Evolutionary conservation across 2,113 vertebrate genomes (phyloP).

Genomic region (Ochotona curzoniae): DNA sequence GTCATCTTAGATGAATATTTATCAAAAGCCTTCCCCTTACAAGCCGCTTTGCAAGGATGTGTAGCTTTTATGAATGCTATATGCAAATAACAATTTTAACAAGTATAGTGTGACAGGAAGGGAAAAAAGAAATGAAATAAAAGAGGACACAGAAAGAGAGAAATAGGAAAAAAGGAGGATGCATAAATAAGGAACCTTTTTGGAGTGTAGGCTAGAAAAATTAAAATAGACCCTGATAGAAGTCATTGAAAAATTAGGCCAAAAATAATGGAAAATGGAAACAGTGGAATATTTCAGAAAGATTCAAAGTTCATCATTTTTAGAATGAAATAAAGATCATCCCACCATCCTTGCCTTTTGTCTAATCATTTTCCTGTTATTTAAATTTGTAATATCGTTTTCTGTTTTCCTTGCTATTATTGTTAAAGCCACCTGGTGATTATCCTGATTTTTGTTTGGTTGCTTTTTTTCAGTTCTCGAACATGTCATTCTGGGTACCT

Average conservation of each 20-base stretch:
- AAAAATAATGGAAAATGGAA: not conserved
- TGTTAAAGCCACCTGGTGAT: not conserved
- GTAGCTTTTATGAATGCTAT: slow-evolving; percentile 77
- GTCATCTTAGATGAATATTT: slow-evolving; percentile 78
- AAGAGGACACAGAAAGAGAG: slow-evolving; percentile 47
- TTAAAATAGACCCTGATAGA: not conserved
- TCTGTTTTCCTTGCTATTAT: not conserved
- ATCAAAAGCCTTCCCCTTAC: slow-evolving; percentile 59
- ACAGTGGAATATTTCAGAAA: not conserved
- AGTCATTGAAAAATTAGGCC: slow-evolving; percentile 33
- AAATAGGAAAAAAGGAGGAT: not conserved
- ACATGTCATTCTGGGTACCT: not conserved
- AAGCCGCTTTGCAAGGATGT: slow-evolving; percentile 68
- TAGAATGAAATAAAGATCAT: not conserved
- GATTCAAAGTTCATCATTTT: slow-evolving; percentile 33
- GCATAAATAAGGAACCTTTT: slow-evolving; percentile 23
- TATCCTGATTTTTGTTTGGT: not conserved
- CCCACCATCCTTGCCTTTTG: not conserved
- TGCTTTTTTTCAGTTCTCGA: slow-evolving; percentile 14
- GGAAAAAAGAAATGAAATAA: slow-evolving; percentile 58
- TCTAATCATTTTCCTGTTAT: slow-evolving; percentile 13
- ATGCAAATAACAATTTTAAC: slow-evolving; percentile 77
- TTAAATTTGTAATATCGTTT: not conserved
- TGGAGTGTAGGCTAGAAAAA: slow-evolving; percentile 17
- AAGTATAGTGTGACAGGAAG: slow-evolving; percentile 72